Evolutionary conservation across 2,888 invertebrate genomes (phyloP).

Genomic region (Apoda limacodes): DNA sequence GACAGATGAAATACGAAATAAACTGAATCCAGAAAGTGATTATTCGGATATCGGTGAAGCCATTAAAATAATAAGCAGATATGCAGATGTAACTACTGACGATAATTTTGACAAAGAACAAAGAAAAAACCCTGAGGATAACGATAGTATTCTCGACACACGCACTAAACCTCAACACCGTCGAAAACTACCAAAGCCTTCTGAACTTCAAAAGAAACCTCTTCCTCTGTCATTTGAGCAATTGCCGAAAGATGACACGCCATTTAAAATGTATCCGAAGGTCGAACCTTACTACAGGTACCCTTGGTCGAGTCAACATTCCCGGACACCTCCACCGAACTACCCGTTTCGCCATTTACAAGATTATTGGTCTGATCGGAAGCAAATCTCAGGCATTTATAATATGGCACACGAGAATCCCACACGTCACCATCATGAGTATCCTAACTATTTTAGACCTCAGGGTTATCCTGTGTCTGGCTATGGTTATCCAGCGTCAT

Average conservation of each 20-base stretch:
- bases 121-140: conserved; percentile 37
- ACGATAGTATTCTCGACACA: conserved; percentile 52
- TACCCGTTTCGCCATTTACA: conserved; percentile 59
- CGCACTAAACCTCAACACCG: conserved; percentile 58
- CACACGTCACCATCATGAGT: conserved; percentile 56
- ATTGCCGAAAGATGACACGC: background rate
- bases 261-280: conserved; percentile 27
- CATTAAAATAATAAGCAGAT: conserved; percentile 59
- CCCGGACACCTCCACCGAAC: conserved; percentile 44
- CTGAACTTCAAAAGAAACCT: conserved; percentile 26
- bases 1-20: conserved; percentile 38
- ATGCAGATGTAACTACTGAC: conserved; percentile 62
- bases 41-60: conserved; percentile 62
- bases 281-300: conserved; percentile 46
- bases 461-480: conserved; percentile 37
- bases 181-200: conserved; percentile 42
- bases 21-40: conserved; percentile 58
- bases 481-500: conserved; percentile 25
- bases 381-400: conserved; percentile 49
- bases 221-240: conserved; percentile 19
- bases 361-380: conserved; percentile 58
- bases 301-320: conserved; percentile 52
- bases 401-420: conserved; percentile 49
- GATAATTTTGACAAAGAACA: conserved; percentile 55
- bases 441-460: conserved; percentile 42